Conservation (phyloP, 2,888 invertebrate genomes). For the Crioceris asparagi region DNA sequence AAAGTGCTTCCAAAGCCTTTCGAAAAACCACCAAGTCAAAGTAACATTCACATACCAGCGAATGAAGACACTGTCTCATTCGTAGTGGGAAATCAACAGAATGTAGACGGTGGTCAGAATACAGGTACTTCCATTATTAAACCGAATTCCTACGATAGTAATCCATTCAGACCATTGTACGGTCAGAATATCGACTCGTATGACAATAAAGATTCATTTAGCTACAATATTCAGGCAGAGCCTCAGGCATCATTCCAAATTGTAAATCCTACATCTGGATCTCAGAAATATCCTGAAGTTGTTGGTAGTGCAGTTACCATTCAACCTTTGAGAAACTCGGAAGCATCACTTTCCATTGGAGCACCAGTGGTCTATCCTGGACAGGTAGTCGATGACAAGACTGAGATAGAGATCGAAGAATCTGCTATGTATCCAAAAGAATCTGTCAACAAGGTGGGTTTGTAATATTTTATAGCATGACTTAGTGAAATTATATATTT, state of each 20-base stretch:
- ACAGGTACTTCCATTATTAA: conserved; percentile 42
- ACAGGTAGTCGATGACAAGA: conserved; percentile 35
- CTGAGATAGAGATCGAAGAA: conserved; percentile 25
- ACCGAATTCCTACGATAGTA: conserved; percentile 39
- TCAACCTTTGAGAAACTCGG: conserved; percentile 34
- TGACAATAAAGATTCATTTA: no score
- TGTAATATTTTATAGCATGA: no score
- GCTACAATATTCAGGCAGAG: neutral
- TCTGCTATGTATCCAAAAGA: conserved; percentile 27
- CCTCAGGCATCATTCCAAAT: neutral
- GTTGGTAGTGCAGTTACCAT: conserved; percentile 32
- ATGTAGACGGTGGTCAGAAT: conserved; percentile 37
- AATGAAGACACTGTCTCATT: conserved; percentile 55
- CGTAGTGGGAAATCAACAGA: conserved; percentile 52
- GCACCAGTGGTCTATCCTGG: conserved; percentile 37
- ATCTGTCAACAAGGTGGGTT: conserved; percentile 31
- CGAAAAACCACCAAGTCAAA: conserved; percentile 44
- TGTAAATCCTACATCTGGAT: neutral
- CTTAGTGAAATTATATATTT: no score
- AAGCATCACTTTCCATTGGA: conserved; percentile 36
- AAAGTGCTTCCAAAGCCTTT: conserved; percentile 30
- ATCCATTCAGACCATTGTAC: conserved; percentile 32
- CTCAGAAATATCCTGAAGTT: conserved; percentile 16
- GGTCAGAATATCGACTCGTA: conserved; percentile 19
- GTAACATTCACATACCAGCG: conserved; percentile 51